Percentiles rank a stretch among this genome's conserved stretches.
Evolutionary conservation across 1,140 invertebrate species (phyloP).

Genomic region (Lycorma delicatula): DNA sequence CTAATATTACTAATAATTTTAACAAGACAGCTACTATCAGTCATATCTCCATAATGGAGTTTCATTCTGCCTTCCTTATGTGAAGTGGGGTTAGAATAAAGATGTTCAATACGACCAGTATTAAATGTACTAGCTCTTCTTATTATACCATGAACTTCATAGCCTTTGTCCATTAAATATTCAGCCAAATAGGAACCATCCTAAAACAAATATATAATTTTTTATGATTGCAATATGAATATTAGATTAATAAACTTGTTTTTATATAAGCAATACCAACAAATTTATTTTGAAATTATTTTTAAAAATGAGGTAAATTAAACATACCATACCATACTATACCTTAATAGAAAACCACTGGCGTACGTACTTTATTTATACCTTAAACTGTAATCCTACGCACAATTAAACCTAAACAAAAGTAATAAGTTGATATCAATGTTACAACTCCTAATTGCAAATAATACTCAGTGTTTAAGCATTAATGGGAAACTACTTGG

Average conservation of each 20-base stretch:
- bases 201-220: conserved; percentile 44
- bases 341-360: too few relatives aligned
- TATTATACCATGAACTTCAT: conserved; percentile 94
- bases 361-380: too few relatives aligned
- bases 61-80: conserved; percentile 82
- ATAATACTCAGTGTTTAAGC: too few relatives aligned
- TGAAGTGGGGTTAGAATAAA: conserved; percentile 81
- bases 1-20: conserved; percentile 82
- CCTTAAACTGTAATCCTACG: too few relatives aligned
- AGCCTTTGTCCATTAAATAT: conserved; percentile 88
- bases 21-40: conserved; percentile 93
- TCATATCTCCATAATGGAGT: conserved; percentile 98
- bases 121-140: conserved; percentile 94
- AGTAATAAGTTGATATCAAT: too few relatives aligned
- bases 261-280: too few relatives aligned
- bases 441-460: too few relatives aligned
- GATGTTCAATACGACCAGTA: conserved; percentile 89
- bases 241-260: conserved; percentile 4
- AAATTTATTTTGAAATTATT: too few relatives aligned
- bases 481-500: too few relatives aligned
- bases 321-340: too few relatives aligned
- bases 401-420: too few relatives aligned
- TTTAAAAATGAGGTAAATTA: too few relatives aligned
- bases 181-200: conserved; percentile 99
- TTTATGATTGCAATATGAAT: conserved; percentile 3